Evolutionary conservation across 2,888 invertebrate species (phyloP).

Genomic region (Ethmia dodecea): DNA sequence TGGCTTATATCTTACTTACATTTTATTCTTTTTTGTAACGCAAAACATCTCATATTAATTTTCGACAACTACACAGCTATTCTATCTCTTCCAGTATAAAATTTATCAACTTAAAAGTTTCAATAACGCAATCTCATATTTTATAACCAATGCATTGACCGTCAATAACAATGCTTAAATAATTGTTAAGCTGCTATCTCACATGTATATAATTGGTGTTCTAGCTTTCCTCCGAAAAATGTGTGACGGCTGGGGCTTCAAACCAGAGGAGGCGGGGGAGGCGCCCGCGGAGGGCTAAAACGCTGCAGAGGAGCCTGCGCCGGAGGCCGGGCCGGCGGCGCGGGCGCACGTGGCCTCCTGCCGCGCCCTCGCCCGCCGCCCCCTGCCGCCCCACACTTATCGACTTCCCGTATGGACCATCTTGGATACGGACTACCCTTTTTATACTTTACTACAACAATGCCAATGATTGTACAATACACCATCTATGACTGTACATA

Average conservation of each 20-base stretch:
- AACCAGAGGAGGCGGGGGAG: slow-evolving; percentile 35
- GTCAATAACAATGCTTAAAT: too few species aligned
- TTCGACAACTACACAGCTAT: too few species aligned
- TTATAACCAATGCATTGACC: too few species aligned
- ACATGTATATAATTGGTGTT: too few species aligned
- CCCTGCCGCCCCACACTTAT: slow-evolving; percentile 24
- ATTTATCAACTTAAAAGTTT: too few species aligned
- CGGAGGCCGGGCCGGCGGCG: slow-evolving; percentile 22
- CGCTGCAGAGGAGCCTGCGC: slow-evolving; percentile 17
- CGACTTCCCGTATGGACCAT: slow-evolving; percentile 49
- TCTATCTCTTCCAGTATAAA: too few species aligned
- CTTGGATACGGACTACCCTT: slow-evolving; percentile 63
- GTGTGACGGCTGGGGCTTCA: slow-evolving; percentile 80
- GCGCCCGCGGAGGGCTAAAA: slow-evolving; percentile 53
- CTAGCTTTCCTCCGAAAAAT: slow-evolving; percentile 93
- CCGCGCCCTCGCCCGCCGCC: slow-evolving; percentile 22
- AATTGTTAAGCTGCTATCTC: too few species aligned
- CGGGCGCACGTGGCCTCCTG: slow-evolving; percentile 22
- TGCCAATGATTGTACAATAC: slow-evolving; percentile 60
- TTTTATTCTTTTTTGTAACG: neutral
- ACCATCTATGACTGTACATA: slow-evolving; percentile 70
- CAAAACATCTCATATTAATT: too few species aligned
- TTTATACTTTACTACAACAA: slow-evolving; percentile 63
- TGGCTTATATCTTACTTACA: slow-evolving; percentile 6
- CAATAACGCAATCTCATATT: too few species aligned